Base-by-base conservation (phyloP, 2,113 vertebrate genomes). In the Orycteropus afer region DNA sequence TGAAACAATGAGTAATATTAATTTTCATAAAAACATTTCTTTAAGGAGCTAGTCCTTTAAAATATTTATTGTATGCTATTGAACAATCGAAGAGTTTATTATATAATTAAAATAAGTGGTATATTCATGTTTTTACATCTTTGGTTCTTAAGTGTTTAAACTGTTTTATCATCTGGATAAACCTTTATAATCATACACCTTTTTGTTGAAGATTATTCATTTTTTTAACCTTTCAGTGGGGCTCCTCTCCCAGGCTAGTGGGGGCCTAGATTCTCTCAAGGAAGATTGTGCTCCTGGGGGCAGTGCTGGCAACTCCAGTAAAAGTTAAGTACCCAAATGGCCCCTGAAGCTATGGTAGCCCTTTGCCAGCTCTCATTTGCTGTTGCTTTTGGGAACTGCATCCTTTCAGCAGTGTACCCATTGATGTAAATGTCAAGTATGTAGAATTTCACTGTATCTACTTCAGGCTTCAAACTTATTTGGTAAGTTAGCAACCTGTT, bases 41-140 rank as follows among this genome's bases (percentile, higher is more conserved):
- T 63, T 83, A 78, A 93, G 55, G 9, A 65, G 5, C 59, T 86
- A 76, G 71, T 90, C 5, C 76, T 61, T 86, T 81, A 85, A 85
- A 88, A 42, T 82, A 5, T 61, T 81, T 69, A 51, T 78, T 37
- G 10, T 59, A 40, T 69, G 27, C 10, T 40, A 61, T 47, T 77
- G n/a, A 92, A 85, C 42, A 85, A 47, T 78, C 87, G 76, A 55
- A 59, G 59, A 80, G 34, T 40, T 94, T 22, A 79, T 45, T 91
- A 7, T 86, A 55, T 61, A 69, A 63, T 78, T 69, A 55, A 74
- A 92, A 86, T 89, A 71, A 74, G 7, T 89, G 42, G 61, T 51
- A 77, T 40, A 34, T 42, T 7, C 37, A 57, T 86, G 7, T 1
- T 78, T 86, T 93, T 55, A 61, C 65, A 83, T 55, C 77, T 77